Base-by-base conservation (phyloP, 2,113 vertebrate species). In the Bucco capensis region DNA sequence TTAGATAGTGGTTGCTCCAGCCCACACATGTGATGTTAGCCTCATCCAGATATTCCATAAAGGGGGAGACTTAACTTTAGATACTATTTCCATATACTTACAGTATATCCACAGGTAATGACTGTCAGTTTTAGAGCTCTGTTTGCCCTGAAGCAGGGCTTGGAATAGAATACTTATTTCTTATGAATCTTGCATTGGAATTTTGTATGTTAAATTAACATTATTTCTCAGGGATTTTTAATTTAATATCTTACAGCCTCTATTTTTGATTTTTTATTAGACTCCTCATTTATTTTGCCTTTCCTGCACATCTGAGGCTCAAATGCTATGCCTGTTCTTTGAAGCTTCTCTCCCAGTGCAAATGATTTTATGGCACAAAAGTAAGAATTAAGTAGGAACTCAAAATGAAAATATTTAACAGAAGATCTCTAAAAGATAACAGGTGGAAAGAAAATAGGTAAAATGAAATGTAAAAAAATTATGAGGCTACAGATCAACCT, bases 171-270 rank as follows among this genome's bases (percentile, higher is more conserved):
- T 67, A 76, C 14, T 74, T 77, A 38, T 76, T 93, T 76, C 54
- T 89, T 85, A 66, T 9, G 8, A 83, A 82, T 19, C 13, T 67
- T 85, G 21, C 60, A 71, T 35, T 71, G 33, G 75, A 88, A 86
- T 86, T 95, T 88, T 88, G 8, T 70, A 71, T 1, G 0, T 85
- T 89, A 85, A 86, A 83, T 83, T 91, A 89, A 23, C 13, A 54
- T 92, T 89, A 88, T 92, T 94, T 69, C n/a, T 83, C 18, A 14
- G 56, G 23, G 54, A 91, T 77, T 92, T 96, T 80, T 91, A 94
- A 91, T 91, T 85, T 89, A 83, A 83, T 44, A 60, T 51, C 19
- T 49, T 87, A 66, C 37, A 66, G 77, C 38, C 16, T 87, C 31
- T 79, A 33, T 69, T 65, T 83, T 89, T 75, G 75, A 67, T n/a